A percentile compares a stretch with the other conserved stretches of the same genome.
These are phyloP conservation scores for Drosophila longiperda DNA, from an alignment of 2,888 invertebrate species.

Conservation along the genomic window DNA sequence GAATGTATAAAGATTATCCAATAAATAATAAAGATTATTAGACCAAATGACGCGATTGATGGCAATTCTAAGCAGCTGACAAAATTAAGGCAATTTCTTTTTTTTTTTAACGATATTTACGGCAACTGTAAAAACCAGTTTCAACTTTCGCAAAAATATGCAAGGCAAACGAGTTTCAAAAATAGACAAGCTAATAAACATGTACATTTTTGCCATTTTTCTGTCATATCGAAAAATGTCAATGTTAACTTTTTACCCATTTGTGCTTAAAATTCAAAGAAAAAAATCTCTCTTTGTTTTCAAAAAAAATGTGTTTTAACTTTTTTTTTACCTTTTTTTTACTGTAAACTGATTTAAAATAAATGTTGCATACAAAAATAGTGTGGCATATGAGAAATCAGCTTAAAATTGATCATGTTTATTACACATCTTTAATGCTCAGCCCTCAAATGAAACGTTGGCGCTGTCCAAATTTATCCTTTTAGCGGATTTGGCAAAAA, in stretches of 20 bases:
- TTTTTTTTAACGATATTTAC: background rate
- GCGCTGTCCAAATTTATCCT: conserved; percentile 2
- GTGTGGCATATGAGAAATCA: background rate
- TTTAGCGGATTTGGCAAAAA: conserved; percentile 50
- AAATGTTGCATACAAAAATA: background rate
- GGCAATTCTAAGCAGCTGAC: conserved; percentile 33
- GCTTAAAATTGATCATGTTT: background rate
- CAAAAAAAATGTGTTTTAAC: background rate
- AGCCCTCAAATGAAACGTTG: conserved; percentile 8
- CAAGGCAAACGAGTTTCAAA: background rate
- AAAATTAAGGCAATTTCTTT: conserved; percentile 8
- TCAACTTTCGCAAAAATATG: background rate
- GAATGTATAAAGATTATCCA: conserved; percentile 51
- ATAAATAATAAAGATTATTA: conserved; percentile 44
- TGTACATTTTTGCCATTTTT: conserved; percentile 1
- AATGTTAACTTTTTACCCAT: conserved; percentile 3
- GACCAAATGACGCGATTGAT: conserved; percentile 55
- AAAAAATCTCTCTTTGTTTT: background rate
- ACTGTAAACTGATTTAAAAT: background rate
- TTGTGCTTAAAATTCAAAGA: background rate
- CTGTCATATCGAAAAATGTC: background rate
- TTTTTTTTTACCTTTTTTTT: background rate
- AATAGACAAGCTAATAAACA: conserved; percentile 4
- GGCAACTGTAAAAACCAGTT: too few relatives aligned
- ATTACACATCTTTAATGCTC: background rate